A percentile compares a stretch with the other conserved stretches of the same genome.
These are phyloP conservation scores for Tribolium castaneum DNA, from an alignment of 1,140 invertebrate species.

Conservation along the genomic window DNA sequence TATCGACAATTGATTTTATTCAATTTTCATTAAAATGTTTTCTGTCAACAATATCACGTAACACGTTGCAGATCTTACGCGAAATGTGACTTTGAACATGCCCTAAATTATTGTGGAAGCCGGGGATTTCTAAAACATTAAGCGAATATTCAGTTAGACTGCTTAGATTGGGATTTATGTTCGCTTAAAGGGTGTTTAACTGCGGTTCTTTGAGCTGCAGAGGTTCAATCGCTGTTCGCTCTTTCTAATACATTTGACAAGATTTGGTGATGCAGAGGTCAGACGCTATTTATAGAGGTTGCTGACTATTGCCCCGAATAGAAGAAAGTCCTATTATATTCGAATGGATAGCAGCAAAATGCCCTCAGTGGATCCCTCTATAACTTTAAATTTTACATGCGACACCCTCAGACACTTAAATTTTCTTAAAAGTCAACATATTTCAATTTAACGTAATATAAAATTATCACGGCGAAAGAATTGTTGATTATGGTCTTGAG, in stretches of 20 bases:
- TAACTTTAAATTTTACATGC: conserved; percentile 4
- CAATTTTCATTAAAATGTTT: conserved; percentile 12
- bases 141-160: neutral
- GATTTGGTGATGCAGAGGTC: conserved; percentile 8
- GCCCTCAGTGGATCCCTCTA: neutral
- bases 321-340: conserved; percentile 15
- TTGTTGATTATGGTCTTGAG: neutral
- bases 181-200: neutral
- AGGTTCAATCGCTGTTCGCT: neutral
- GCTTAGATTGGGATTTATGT: neutral
- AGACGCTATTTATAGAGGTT: neutral
- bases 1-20: neutral
- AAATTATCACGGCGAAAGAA: neutral
- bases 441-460: neutral
- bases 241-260: conserved; percentile 1
- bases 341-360: neutral
- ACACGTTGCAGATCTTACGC: neutral
- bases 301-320: conserved; percentile 9
- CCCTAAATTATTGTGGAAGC: neutral
- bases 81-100: neutral
- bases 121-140: neutral
- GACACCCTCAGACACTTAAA: neutral
- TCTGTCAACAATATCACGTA: neutral
- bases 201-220: neutral
- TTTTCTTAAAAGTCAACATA: neutral